A percentile compares a stretch with the other conserved stretches of the same genome.
Conservation (phyloP, 1,140 invertebrate genomes). For the Lithobius niger region DNA sequence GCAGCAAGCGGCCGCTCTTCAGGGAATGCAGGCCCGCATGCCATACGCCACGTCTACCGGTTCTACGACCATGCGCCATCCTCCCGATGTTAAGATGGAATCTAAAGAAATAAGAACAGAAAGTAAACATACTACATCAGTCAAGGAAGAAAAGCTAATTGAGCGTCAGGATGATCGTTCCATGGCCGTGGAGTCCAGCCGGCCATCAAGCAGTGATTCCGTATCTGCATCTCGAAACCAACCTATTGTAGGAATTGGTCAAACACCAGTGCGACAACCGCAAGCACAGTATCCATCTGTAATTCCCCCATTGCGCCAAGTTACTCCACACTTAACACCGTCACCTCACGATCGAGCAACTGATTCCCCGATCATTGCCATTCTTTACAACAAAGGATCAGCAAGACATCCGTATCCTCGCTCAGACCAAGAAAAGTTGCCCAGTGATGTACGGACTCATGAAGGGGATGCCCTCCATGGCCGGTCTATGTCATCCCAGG, state of each 20-base stretch:
- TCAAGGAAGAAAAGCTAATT: constrained; percentile 4
- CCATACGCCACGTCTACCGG: constrained; percentile 7
- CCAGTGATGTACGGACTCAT: constrained; percentile 7
- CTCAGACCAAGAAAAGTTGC: constrained; percentile 15
- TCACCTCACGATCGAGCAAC: constrained; percentile 53
- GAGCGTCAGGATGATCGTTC: neutral
- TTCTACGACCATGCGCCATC: constrained; percentile 7
- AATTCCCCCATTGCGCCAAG: constrained; percentile 15
- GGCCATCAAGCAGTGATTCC: neutral
- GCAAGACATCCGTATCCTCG: constrained; percentile 26
- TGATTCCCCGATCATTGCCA: constrained; percentile 53
- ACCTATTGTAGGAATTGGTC: neutral
- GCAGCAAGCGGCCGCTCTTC: constrained; percentile 14
- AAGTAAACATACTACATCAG: neutral
- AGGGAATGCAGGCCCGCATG: constrained; percentile 8
- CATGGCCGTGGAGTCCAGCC: neutral
- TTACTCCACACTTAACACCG: constrained; percentile 16
- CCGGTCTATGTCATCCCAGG: neutral
- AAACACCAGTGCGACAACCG: constrained; percentile 9
- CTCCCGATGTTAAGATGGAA: neutral
- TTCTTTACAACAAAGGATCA: constrained; percentile 40
- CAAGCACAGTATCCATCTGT: constrained; percentile 13
- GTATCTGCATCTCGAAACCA: neutral
- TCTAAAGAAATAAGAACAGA: neutral
- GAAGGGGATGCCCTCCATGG: constrained; percentile 7